Evolutionary conservation across 2,888 invertebrate species (phyloP).

Genomic region (Mimumesa dahlbomi): DNA sequence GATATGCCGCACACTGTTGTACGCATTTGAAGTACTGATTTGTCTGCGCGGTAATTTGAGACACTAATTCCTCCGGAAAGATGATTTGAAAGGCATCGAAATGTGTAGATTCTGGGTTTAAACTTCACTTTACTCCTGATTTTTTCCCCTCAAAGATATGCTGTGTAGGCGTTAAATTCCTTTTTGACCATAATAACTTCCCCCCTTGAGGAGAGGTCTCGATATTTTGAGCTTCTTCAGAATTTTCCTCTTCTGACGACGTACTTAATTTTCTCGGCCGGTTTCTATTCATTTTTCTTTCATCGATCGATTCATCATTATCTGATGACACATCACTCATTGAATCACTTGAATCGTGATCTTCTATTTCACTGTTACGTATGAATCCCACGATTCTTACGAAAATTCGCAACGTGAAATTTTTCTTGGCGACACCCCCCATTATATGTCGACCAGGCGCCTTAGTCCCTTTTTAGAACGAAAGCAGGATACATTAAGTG

Average conservation of each 20-base stretch:
- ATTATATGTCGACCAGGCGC: no score
- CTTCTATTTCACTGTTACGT: conserved; percentile 34
- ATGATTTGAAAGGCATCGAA: conserved; percentile 29
- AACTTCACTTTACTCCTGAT: conserved; percentile 25
- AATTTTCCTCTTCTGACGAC: conserved; percentile 13
- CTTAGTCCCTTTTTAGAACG: no score
- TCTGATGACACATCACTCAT: conserved; percentile 16
- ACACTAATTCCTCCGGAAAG: conserved; percentile 26
- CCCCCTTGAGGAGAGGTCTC: conserved; percentile 13
- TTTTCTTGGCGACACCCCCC: no score
- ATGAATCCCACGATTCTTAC: no score
- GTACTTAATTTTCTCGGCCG: conserved; percentile 17
- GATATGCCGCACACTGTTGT: conserved; percentile 30
- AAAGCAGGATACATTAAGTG: no score
- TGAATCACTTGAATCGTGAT: conserved; percentile 16
- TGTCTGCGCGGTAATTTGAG: conserved; percentile 33
- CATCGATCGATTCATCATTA: conserved; percentile 15
- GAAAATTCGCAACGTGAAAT: no score
- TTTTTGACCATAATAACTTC: conserved; percentile 33
- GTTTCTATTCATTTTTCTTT: conserved; percentile 20
- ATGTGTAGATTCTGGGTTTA: conserved; percentile 22
- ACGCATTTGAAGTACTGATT: conserved; percentile 34
- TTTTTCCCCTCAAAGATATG: conserved; percentile 29
- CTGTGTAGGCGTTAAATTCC: conserved; percentile 15
- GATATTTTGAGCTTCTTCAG: conserved; percentile 11